Conservation (phyloP, 2,797 vertebrate species). For the Loris lydekkerianus region DNA sequence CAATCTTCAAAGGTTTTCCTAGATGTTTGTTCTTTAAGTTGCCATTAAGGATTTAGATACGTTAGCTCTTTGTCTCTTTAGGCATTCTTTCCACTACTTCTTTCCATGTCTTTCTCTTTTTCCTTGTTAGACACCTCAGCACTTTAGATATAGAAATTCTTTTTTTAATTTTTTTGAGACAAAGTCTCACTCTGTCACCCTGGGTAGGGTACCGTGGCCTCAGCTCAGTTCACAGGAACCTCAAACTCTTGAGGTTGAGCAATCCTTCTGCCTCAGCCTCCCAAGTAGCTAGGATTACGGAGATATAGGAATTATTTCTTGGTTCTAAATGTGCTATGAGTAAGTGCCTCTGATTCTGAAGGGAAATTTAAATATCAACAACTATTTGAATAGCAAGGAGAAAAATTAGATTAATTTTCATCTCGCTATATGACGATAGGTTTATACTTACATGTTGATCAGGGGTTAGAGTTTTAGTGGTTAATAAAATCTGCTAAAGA, state of each 20-base stretch:
- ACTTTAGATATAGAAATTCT: slow-evolving; percentile 29
- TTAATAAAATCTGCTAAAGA: slow-evolving; percentile 12
- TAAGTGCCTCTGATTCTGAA: not conserved
- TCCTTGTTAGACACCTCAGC: not conserved
- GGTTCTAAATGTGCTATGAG: not conserved
- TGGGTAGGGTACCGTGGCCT: no score
- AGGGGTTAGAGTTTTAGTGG: slow-evolving; percentile 4
- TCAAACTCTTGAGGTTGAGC: no score
- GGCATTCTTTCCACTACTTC: not conserved
- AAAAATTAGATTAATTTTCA: slow-evolving; percentile 47
- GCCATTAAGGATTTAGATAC: not conserved
- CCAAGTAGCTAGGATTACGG: no score
- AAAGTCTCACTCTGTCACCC: no score
- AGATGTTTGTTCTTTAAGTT: slow-evolving; percentile 42
- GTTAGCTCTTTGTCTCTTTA: not conserved
- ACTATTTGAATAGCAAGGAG: slow-evolving; percentile 1
- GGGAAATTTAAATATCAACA: slow-evolving; percentile 51
- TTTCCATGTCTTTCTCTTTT: not conserved
- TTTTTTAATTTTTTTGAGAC: not conserved
- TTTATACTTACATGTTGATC: slow-evolving; percentile 4
- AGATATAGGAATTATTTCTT: slow-evolving; percentile 48
- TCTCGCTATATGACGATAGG: not conserved
- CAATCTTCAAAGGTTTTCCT: slow-evolving; percentile 19
- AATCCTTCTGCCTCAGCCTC: no score
- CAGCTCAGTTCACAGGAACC: no score